Conservation (phyloP, 1,140 invertebrate genomes). For the Cydia pomonella region DNA sequence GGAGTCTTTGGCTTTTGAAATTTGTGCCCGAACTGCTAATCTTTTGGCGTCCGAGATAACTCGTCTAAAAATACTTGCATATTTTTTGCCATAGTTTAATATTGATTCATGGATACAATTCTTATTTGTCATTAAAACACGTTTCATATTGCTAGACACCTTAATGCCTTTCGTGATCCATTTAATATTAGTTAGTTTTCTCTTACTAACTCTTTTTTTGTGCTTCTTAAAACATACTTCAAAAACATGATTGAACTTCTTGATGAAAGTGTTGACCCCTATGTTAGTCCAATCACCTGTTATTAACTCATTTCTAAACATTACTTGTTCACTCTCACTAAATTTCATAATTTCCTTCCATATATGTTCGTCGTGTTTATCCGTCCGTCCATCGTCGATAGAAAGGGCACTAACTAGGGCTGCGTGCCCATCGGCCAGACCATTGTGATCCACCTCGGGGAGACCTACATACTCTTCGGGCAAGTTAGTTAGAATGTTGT, state of each 20-base stretch:
- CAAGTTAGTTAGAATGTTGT: not conserved
- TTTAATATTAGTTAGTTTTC: not conserved
- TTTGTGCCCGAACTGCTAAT: slow-evolving; percentile 14
- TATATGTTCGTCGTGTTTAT: too few species aligned
- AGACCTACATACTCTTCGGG: too few species aligned
- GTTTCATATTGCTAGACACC: slow-evolving; percentile 36
- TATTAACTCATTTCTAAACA: slow-evolving; percentile 13
- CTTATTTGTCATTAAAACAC: slow-evolving; percentile 20
- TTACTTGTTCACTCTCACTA: not conserved
- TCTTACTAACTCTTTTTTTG: slow-evolving; percentile 14
- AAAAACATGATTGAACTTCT: slow-evolving; percentile 12
- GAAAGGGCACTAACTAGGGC: not conserved
- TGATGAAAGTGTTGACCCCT: slow-evolving; percentile 19
- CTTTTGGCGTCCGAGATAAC: slow-evolving; percentile 25
- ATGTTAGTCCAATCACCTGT: not conserved
- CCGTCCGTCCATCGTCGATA: too few species aligned
- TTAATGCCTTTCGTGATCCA: slow-evolving; percentile 36
- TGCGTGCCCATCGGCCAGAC: too few species aligned
- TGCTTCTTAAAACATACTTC: slow-evolving; percentile 18
- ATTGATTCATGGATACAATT: not conserved
- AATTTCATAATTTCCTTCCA: not conserved
- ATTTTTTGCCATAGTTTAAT: slow-evolving; percentile 8
- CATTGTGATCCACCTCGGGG: too few species aligned
- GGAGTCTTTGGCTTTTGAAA: not conserved
- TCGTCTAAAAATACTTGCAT: slow-evolving; percentile 34